phyloP scores from a whole-genome alignment of 2,113 vertebrate species.

The Mola mola region DNA sequence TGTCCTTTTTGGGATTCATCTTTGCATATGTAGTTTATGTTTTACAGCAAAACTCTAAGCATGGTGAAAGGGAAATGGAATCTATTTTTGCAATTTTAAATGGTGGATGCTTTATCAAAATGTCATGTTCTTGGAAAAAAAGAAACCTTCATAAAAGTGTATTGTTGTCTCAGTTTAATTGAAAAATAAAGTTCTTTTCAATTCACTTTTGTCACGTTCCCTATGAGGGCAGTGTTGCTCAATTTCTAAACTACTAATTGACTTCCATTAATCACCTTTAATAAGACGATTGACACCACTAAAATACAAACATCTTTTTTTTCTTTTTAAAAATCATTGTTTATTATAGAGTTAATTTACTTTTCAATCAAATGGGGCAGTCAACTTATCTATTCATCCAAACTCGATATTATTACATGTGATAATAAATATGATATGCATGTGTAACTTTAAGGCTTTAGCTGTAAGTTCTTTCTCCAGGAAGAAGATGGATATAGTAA shows the following conservation, averaged over 20 bases:
- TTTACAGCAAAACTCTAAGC: slow-evolving; percentile 55
- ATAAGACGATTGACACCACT: no score
- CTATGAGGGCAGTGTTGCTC: slow-evolving; percentile 38
- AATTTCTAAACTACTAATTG: background rate
- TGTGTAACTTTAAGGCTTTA: background rate
- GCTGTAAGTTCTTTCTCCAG: no score
- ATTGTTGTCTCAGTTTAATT: slow-evolving; percentile 59
- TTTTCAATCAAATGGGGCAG: no score
- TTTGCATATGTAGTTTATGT: slow-evolving; percentile 46
- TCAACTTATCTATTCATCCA: background rate
- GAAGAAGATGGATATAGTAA: no score
- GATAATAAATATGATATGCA: background rate
- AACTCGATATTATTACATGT: background rate
- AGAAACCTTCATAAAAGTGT: slow-evolving; percentile 64
- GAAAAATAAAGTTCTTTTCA: slow-evolving; percentile 66
- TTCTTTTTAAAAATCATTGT: no score
- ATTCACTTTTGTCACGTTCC: slow-evolving; percentile 25
- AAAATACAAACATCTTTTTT: background rate
- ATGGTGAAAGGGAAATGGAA: slow-evolving; percentile 67
- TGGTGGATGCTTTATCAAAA: slow-evolving; percentile 51
- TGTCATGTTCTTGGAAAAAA: slow-evolving; percentile 45
- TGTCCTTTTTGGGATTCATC: slow-evolving; percentile 41
- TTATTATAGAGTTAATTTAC: no score
- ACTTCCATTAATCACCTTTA: no score
- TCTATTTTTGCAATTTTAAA: slow-evolving; percentile 73